Percentiles rank a stretch among this genome's conserved stretches.
Conservation (phyloP, 92 coral and sea anemone genomes). For the Muricea muricata region DNA sequence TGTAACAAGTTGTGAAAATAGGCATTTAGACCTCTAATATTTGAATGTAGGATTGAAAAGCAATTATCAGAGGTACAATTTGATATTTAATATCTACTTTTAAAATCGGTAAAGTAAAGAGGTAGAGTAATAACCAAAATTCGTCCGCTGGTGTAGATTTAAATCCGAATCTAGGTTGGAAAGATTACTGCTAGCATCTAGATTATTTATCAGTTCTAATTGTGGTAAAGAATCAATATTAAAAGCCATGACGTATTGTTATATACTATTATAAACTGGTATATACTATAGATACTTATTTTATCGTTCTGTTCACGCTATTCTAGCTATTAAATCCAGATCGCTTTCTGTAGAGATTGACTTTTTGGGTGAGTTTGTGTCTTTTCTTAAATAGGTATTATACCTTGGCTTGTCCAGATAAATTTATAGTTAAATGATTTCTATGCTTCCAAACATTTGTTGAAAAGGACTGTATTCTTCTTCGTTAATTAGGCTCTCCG, state of each 20-base stretch:
- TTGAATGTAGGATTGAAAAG: constrained; percentile 58
- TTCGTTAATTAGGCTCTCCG: constrained; percentile 28
- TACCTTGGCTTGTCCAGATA: constrained; percentile 13
- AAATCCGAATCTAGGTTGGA: constrained; percentile 45
- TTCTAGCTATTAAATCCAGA: background rate
- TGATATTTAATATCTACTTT: constrained; percentile 30
- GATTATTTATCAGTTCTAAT: background rate
- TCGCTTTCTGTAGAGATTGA: background rate
- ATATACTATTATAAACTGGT: background rate
- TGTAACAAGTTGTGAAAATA: constrained; percentile 51
- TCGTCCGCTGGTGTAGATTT: constrained; percentile 34
- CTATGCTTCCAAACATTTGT: background rate
- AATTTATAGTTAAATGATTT: constrained; percentile 10
- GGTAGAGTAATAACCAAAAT: constrained; percentile 47
- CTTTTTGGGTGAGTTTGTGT: background rate
- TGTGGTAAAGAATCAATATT: constrained; percentile 1
- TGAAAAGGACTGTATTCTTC: constrained; percentile 16
- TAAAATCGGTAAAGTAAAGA: constrained; percentile 44
- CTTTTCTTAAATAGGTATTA: background rate
- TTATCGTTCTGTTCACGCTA: background rate
- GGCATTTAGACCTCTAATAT: constrained; percentile 60
- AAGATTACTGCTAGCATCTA: background rate
- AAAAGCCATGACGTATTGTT: background rate
- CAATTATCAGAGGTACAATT: constrained; percentile 42
- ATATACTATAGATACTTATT: background rate